Percentiles rank a stretch among this genome's conserved stretches.
Evolutionary conservation across 1,140 invertebrate species (phyloP).

Genomic region (Brachionus paranguensis): DNA sequence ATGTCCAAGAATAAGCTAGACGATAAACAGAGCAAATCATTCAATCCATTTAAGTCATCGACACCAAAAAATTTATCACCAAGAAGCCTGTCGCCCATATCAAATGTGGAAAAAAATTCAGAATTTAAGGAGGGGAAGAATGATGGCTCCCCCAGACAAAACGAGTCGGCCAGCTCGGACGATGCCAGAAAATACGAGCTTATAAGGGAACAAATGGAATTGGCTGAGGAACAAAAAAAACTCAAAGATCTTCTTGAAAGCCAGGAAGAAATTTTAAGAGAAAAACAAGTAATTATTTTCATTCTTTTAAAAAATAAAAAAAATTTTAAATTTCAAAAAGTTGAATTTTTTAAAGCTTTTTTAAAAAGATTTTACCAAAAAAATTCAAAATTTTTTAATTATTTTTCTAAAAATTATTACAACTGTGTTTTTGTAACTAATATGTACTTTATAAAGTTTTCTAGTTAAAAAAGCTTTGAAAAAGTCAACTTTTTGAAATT

Average conservation of each 20-base stretch:
- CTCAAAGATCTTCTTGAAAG: background rate
- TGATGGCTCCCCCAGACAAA: background rate
- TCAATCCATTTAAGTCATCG: background rate
- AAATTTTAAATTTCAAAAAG: too few species aligned
- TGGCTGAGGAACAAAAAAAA: conserved; percentile 37
- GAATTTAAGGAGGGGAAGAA: background rate
- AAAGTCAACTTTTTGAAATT: too few species aligned
- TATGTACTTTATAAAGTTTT: too few species aligned
- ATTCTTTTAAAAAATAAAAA: too few species aligned
- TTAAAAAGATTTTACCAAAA: too few species aligned
- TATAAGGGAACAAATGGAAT: background rate
- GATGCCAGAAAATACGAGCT: background rate
- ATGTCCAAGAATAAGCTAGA: background rate
- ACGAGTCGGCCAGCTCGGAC: background rate
- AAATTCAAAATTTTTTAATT: too few species aligned
- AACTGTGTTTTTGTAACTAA: too few species aligned
- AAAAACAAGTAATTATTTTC: conserved; percentile 7
- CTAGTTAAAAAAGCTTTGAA: too few species aligned
- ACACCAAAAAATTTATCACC: conserved; percentile 7
- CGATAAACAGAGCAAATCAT: background rate
- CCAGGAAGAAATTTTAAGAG: conserved; percentile 23
- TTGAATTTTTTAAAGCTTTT: too few species aligned
- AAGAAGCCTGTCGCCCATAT: conserved; percentile 3
- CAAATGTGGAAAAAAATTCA: background rate
- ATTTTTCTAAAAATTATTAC: too few species aligned